Base-by-base conservation (phyloP, 2,888 invertebrate species). In the Dryobotodes eremita region DNA sequence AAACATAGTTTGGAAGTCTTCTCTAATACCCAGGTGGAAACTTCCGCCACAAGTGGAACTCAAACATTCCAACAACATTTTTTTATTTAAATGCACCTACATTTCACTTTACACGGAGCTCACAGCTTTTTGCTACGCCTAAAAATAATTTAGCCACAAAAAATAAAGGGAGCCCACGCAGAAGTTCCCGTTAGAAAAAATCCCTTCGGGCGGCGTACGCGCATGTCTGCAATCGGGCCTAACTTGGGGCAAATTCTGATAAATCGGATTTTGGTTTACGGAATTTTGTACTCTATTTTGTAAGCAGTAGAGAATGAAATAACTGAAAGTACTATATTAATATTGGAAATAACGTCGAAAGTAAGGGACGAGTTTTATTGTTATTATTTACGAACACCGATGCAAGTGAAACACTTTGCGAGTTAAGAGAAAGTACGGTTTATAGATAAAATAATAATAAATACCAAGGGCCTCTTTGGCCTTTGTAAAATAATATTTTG, bases 111-210 rank as follows among this genome's bases (percentile, higher is more conserved):
- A 36, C 79, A 42, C 17, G 53, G 17, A 46, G 61, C 36, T 57
- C 64, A 59, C 42, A 62, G 26, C 66, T 79, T 88, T 89, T 75
- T 76, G 71, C 66, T 75, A 46, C 13, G 26, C 26, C 71, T 73
- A 77, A 84, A 86, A 86, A 82, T 85, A 83, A 73, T 62, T 53
- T 53, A 17, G 23, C 31, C 46, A 81, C 81, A 88, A 88, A 90
- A 89, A 88, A 84, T 75, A 64, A 59, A 62, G 17, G 86, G 80
- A 71, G 31, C 79, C 75, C 73, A 77, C 75, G 77, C 83, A 79
- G 79, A 86, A 85, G 76, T 78, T 86, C 81, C 84, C 87, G 88
- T 85, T 85, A 75, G 64, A 86, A 89, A 89, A 87, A 89, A 88
- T 71, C 79, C 80, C 83, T 78, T 78, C 84, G 68, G 42, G 31